These are phyloP conservation scores for Crotalus horridus DNA, from an alignment of 2,113 vertebrate species.

Conservation along the genomic window DNA sequence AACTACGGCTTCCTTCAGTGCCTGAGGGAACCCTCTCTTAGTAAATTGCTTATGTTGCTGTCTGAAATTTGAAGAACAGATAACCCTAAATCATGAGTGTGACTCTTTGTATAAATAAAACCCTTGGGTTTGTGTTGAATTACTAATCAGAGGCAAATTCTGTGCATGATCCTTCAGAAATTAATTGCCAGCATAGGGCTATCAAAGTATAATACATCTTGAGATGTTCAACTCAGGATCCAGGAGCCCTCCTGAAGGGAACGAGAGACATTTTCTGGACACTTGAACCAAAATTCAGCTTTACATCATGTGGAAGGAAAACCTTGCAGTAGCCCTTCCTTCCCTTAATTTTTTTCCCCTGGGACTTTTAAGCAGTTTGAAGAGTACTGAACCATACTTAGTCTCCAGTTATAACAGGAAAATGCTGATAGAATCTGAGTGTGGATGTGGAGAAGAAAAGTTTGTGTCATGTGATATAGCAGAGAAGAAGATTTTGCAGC, in stretches of 20 bases:
- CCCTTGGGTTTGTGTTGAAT: neutral
- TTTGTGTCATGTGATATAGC: neutral
- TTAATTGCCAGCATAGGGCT: neutral
- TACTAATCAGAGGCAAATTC: neutral
- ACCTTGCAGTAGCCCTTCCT: neutral
- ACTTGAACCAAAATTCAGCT: fast-evolving
- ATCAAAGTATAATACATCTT: neutral
- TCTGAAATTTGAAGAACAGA: neutral
- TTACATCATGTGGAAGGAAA: neutral
- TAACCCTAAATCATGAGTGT: neutral
- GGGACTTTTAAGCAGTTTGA: neutral
- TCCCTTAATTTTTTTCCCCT: neutral
- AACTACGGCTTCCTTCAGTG: neutral
- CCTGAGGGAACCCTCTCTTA: neutral
- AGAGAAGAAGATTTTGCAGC: neutral
- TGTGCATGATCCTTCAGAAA: neutral
- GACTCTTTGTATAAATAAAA: neutral
- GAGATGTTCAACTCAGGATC: neutral
- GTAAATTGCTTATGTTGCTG: neutral
- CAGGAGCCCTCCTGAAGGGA: neutral
- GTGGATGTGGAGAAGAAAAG: neutral
- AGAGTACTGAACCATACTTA: no score
- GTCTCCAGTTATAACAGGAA: no score
- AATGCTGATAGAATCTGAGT: neutral
- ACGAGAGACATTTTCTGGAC: neutral